phyloP scores from a whole-genome alignment of 2,888 invertebrate species.

The Cheilosia soror region DNA sequence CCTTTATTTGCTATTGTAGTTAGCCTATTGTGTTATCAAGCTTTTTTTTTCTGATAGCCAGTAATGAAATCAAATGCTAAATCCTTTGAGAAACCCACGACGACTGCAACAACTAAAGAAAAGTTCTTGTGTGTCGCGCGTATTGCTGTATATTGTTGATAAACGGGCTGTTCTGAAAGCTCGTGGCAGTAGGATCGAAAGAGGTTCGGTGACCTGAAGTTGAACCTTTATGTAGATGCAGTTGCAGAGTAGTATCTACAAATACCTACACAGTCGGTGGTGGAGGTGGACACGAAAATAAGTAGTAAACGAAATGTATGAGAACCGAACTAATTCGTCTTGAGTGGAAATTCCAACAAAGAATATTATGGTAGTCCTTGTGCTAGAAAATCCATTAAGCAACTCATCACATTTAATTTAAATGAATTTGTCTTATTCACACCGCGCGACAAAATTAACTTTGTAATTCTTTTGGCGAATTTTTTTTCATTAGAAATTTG shows the following conservation, averaged over 20 bases:
- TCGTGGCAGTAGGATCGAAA: background rate
- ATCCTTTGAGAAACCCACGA: background rate
- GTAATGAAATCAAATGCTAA: background rate
- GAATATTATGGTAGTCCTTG: constrained; percentile 7
- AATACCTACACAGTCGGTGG: constrained; percentile 12
- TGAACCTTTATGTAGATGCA: constrained; percentile 34
- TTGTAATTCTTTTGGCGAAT: background rate
- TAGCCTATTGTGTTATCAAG: constrained; percentile 28
- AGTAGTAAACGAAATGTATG: background rate
- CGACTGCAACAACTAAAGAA: background rate
- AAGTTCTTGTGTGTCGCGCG: background rate
- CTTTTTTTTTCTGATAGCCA: background rate
- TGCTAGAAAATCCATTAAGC: constrained; percentile 44
- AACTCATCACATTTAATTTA: constrained; percentile 26
- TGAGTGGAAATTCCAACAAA: constrained; percentile 27
- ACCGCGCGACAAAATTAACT: background rate
- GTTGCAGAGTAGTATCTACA: background rate
- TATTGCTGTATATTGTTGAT: background rate
- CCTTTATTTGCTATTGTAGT: background rate
- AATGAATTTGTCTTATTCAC: constrained; percentile 4
- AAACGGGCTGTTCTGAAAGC: background rate
- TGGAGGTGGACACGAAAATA: background rate
- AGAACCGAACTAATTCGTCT: constrained; percentile 11
- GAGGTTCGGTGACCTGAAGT: constrained; percentile 60
- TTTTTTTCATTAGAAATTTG: background rate